A percentile compares a stretch with the other conserved stretches of the same genome.
These are phyloP conservation scores for Drosophila monieri DNA, from an alignment of 2,888 invertebrate genomes.

Conservation along the genomic window DNA sequence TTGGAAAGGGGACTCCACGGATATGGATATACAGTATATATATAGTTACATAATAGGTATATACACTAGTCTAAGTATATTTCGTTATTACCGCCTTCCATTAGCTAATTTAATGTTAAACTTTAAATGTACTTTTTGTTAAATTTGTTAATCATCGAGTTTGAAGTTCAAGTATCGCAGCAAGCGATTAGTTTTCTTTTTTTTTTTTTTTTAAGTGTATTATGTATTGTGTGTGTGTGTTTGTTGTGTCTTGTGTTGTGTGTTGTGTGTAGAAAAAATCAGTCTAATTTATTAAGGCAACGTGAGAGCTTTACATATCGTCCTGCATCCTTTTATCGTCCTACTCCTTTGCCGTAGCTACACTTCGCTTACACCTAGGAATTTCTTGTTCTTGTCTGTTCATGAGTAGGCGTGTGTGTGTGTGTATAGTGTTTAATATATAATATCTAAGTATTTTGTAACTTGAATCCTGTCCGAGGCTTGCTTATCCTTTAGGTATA, in stretches of 20 bases:
- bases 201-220: not conserved
- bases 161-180: slow-evolving; percentile 2
- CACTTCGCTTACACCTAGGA: slow-evolving; percentile 44
- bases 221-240: slow-evolving; percentile 23
- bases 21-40: slow-evolving; percentile 1
- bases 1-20: not conserved
- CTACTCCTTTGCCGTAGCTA: slow-evolving; percentile 20
- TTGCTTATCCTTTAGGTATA: not conserved
- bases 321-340: slow-evolving; percentile 23
- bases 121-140: slow-evolving; percentile 2
- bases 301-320: slow-evolving; percentile 85
- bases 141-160: slow-evolving; percentile 5
- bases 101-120: slow-evolving; percentile 2
- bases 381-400: slow-evolving; percentile 9
- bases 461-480: slow-evolving; percentile 34
- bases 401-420: slow-evolving; percentile 4
- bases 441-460: slow-evolving; percentile 45
- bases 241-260: slow-evolving; percentile 27
- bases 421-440: not conserved
- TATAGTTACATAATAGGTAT: slow-evolving; percentile 1
- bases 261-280: slow-evolving; percentile 85
- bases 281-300: slow-evolving; percentile 89
- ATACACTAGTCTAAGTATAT: slow-evolving; percentile 6
- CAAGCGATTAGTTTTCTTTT: not conserved
- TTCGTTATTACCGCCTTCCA: slow-evolving; percentile 1